Evolutionary conservation across 1,140 invertebrate species (phyloP), one percentile per base, ranked within the genome.

Genomic region (Goniozus legneri): DNA sequence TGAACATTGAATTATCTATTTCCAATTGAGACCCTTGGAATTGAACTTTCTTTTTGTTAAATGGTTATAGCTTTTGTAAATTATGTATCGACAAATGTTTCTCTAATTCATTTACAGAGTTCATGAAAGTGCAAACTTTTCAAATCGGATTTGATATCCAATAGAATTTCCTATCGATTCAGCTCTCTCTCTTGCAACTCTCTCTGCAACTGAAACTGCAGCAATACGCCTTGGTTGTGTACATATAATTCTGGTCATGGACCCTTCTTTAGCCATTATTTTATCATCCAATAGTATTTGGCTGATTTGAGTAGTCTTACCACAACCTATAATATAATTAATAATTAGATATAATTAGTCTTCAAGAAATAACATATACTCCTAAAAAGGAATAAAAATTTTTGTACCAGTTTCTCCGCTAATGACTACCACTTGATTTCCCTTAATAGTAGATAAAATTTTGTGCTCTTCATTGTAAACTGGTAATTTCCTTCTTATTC

Each of bases 161-260:
- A 95, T 80, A 18, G 84, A 82, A 45, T 84, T 79, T 2, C 92
- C 94, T 49, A 94, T 76, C 65, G 82, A 80, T 80, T 92, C 92
- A 22, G 84, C 64, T 50, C 91, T 79, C 75, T 97, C 94, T n/a
- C 85, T 76, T 2, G 91, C 86, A 1, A 98, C 92, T 55, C 93
- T 80, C 60, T 95, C 89, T 2, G 95, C 91, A 1, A 97, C 87
- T 37, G 90, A 89, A 51, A 96, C 87, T 14, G 95, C 93, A 16
- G 93, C 92, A 59, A 98, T 87, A 52, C 93, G 79, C 41, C 94
- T 79, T 0, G 95, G 95, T 68, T 98, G 93, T 0, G 94, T 97
- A 56, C 92, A 95, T 33, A 97, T 79, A 49, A 97, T 91, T 64
- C 89, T 86, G 22, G 24, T 87, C 82, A 54, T 87, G 80, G 8